Percentiles rank a stretch among this genome's conserved stretches.
These are phyloP conservation scores for Prinia subflava DNA, from an alignment of 2,113 vertebrate genomes.

Conservation along the genomic window DNA sequence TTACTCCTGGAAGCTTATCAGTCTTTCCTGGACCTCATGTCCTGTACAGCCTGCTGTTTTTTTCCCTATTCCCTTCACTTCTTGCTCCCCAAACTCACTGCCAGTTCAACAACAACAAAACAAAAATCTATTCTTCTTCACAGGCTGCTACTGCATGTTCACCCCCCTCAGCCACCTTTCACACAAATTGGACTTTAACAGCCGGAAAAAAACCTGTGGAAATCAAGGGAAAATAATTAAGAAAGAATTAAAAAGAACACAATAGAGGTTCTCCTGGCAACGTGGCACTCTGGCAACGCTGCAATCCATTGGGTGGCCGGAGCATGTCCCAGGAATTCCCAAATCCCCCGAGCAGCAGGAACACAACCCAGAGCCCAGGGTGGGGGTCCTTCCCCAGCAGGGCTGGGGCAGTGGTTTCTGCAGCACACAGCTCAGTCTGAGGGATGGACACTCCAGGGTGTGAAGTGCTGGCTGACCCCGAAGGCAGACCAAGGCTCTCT, in stretches of 20 bases:
- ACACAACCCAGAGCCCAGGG: not conserved
- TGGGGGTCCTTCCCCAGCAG: not conserved
- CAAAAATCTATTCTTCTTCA: not conserved
- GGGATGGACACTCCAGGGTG: not conserved
- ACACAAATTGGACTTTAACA: constrained; percentile 1
- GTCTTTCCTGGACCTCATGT: not conserved
- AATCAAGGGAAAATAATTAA: constrained; percentile 52
- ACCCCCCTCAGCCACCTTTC: not conserved
- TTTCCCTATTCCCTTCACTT: not conserved
- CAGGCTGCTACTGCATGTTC: not conserved
- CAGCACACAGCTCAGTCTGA: not conserved
- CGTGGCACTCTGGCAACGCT: not conserved
- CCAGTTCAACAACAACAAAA: not conserved
- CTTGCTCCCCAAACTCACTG: not conserved
- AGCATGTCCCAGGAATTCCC: constrained; percentile 29
- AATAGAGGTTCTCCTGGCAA: constrained; percentile 26
- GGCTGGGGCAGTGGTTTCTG: not conserved
- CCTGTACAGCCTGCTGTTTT: not conserved
- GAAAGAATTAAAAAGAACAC: constrained; percentile 52
- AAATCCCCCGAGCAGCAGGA: constrained; percentile 14
- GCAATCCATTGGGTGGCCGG: not conserved
- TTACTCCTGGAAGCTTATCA: not conserved
- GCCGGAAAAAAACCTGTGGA: not conserved
- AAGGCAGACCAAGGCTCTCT: not conserved
- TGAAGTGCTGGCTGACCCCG: not conserved